A percentile compares a stretch with the other conserved stretches of the same genome.
phyloP scores from a whole-genome alignment of 1,140 invertebrate genomes.

The Bombyx mori region ASM3026992v2 NC_085110.1:7028501-7029000 shows the following conservation, averaged over 20 bases:
- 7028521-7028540: conserved; percentile 4
- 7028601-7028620: not conserved
- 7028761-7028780: conserved; percentile 37
- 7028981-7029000: too few relatives aligned
- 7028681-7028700: conserved; percentile 60
- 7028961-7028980: too few relatives aligned
- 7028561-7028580: not conserved
- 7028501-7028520: conserved; percentile 2
- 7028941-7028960: too few relatives aligned
- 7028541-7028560: too few relatives aligned
- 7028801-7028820: conserved; percentile 56
- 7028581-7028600: not conserved
- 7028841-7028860: conserved; percentile 27
- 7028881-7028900: too few relatives aligned
- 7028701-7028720: conserved; percentile 42
- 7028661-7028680: conserved; percentile 53
- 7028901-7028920: too few relatives aligned
- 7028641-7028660: conserved; percentile 19
- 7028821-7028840: conserved; percentile 53
- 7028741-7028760: conserved; percentile 44
- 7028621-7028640: conserved; percentile 11
- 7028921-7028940: too few relatives aligned
- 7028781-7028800: conserved; percentile 47
- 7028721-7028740: conserved; percentile 40
- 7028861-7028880: too few relatives aligned